Evolutionary conservation across 2,888 invertebrate species (phyloP), one percentile per base, ranked within the genome.

Genomic region (Synergus umbraculus): DNA sequence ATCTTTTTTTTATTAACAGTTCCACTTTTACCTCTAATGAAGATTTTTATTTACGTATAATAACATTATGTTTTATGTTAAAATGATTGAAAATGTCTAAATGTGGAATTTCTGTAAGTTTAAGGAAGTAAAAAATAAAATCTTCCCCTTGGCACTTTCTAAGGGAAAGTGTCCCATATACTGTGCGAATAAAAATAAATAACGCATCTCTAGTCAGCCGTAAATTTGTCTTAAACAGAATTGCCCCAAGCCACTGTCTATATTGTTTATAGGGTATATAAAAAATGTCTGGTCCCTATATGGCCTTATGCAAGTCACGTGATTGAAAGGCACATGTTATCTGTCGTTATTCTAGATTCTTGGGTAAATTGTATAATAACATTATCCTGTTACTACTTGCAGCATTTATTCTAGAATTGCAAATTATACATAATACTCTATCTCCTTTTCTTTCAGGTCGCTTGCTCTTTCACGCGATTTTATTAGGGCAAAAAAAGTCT

Each of bases 391-490:
- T 49, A 49, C 49, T 49, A 69, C 7, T 22, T 49, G 22, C 49
- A 69, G 49, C 29, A 69, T 29, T 69, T 22, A 49, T 49, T 46
- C 10, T n/a, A 9, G 44, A 1, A 46, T 67, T n/a, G 37, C 9
- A 66, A 43, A 66, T 66, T 66, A 66, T 66, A 66, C 43, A 66
- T 43, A 66, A 66, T 66, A 9, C 43, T 10, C 43, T 66, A 66
- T 66, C 65, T 66, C 9, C n/a, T 43, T 66, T 37, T 66, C 43
- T 18, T 43, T 41, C 8, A 10, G 18, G 9, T 29, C 22, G 15
- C 58, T 58, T 37, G 13, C 22, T 69, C 29, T 66, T 76, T 76
- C 41, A 66, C 29, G 37, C 37, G 46, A 77, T 41, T 67, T 67
- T 67, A 63, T 12, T 44, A 46, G 18, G 58, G 22, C 41, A 43